Conservation (phyloP, 64 coral and sea anemone species). For the Stylophora pistillata region DNA sequence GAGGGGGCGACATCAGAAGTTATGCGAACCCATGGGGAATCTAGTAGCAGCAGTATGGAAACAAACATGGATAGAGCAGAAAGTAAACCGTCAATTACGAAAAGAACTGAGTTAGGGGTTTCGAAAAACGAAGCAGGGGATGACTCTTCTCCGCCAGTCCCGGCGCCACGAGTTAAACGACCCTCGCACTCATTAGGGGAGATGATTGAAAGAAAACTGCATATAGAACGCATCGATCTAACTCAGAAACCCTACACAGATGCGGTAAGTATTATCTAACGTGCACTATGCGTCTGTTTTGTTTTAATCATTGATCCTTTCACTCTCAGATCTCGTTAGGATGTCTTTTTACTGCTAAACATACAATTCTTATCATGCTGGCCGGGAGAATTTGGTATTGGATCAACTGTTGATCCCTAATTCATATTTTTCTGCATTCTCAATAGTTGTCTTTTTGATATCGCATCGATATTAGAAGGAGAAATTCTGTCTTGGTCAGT, state of each 20-base stretch:
- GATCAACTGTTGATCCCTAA: too few relatives aligned
- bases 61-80: conserved; percentile 2
- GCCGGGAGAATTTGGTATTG: too few relatives aligned
- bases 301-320: too few relatives aligned
- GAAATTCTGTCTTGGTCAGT: too few relatives aligned
- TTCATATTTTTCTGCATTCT: too few relatives aligned
- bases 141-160: conserved; percentile 32
- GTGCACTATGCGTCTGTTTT: background rate
- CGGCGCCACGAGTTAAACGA: conserved; percentile 52
- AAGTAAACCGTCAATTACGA: background rate
- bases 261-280: conserved; percentile 42
- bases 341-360: too few relatives aligned
- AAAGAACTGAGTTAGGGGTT: conserved; percentile 9
- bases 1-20: background rate
- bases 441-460: too few relatives aligned
- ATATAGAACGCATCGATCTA: conserved; percentile 90
- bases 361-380: too few relatives aligned
- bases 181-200: conserved; percentile 76
- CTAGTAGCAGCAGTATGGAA: background rate
- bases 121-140: background rate
- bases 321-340: too few relatives aligned
- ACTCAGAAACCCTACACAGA: conserved; percentile 80
- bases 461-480: too few relatives aligned
- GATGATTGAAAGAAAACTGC: conserved; percentile 86
- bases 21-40: conserved; percentile 2